Conservation (phyloP, 2,888 invertebrate genomes). For the Mythimna ferrago region DNA sequence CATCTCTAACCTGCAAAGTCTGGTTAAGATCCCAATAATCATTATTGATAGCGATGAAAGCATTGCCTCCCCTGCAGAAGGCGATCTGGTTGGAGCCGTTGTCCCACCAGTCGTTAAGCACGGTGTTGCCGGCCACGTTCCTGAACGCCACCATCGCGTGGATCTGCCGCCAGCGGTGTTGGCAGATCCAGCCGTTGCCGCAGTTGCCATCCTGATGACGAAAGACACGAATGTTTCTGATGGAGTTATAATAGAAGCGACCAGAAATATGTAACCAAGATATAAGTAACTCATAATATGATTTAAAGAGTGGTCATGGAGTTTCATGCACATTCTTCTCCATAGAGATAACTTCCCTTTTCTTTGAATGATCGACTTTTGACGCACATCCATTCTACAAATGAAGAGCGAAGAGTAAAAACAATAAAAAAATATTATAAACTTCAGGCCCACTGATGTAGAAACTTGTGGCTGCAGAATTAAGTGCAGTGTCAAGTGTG, state of each 20-base stretch:
- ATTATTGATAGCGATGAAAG: constrained; percentile 92
- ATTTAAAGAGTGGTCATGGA: too few species aligned
- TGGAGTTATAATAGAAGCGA: not conserved
- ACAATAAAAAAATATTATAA: too few species aligned
- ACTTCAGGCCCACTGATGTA: not conserved
- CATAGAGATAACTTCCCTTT: too few species aligned
- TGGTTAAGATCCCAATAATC: constrained; percentile 87
- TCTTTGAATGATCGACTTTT: too few species aligned
- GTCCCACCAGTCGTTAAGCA: constrained; percentile 93
- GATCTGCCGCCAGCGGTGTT: constrained; percentile 95
- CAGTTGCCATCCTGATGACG: constrained; percentile 84
- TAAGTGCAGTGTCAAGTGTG: too few species aligned
- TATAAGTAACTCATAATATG: too few species aligned
- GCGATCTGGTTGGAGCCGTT: constrained; percentile 94
- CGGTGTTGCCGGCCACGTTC: constrained; percentile 91
- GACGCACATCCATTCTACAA: too few species aligned
- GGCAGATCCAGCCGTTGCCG: constrained; percentile 94
- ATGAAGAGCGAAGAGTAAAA: too few species aligned
- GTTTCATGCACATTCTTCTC: too few species aligned
- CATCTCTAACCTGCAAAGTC: constrained; percentile 84
- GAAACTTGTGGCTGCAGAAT: not conserved
- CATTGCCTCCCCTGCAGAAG: constrained; percentile 91
- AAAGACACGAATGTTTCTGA: not conserved
- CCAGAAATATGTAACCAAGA: too few species aligned
- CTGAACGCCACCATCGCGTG: constrained; percentile 94